Base-by-base conservation (phyloP, 2,113 vertebrate species). In the Ramphastos sulfuratus region DNA sequence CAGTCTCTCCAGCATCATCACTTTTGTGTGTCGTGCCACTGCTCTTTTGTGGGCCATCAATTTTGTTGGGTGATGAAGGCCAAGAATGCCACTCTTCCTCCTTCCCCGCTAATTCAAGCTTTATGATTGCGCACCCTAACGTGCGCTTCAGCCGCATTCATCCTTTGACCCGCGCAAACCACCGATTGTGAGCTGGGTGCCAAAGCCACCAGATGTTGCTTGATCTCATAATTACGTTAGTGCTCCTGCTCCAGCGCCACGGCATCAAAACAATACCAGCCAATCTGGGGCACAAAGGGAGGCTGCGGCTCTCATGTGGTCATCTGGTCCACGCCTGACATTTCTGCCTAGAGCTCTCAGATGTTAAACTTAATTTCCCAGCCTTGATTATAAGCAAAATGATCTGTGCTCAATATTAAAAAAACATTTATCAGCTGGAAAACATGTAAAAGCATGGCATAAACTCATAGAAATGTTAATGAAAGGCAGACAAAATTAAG, bases 161-260 rank as follows among this genome's bases (percentile, higher is more conserved):
- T 97, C 86, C 44, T 69, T n/a, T 96, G 96, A 98, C 95, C 95
- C 24, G 2, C 80, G 93, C 75, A 87, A 97, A 97, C 97, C 97
- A 93, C 96, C 74, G 18, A 90, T 94, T 93, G 87, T 33, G 79
- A 97, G 90, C 86, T 11, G 94, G 89, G 83, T 84, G 96, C 97
- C 97, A 92, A 91, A 90, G 92, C 89, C 83, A 85, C 98, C 98
- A 99, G 98, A 99, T 99, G 99, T 98, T 98, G 97, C 97, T 95
- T 97, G 96, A 95, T 96, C 96, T 98, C 97, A 97, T 98, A 96
- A 98, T 97, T 95, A 89, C 72, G 89, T 97, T 90, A 98, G 97
- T 55, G 93, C 97, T 88, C 89, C 97, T 96, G 93, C 93, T 89
- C 65, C 96, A 63, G 95, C 95, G 93, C 96, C 97, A 97, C 97